Percentiles rank a stretch among this genome's conserved stretches.
These are phyloP conservation scores for Apis dorsata DNA, from an alignment of 1,140 invertebrate genomes.

Conservation along the genomic window DNA sequence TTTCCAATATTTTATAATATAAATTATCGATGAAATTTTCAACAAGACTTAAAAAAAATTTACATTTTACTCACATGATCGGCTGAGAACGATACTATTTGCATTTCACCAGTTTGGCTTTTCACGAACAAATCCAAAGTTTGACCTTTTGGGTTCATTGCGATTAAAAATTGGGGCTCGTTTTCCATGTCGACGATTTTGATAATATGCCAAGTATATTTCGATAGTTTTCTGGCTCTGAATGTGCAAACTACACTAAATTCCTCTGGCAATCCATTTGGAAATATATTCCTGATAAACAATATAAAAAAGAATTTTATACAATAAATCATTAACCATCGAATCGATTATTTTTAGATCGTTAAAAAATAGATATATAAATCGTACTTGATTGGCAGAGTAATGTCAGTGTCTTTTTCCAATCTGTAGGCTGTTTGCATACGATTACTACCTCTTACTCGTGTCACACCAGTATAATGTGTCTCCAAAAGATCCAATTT, in stretches of 20 bases:
- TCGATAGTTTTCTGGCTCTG: constrained; percentile 82
- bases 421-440: constrained; percentile 90
- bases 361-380: background rate
- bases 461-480: constrained; percentile 83
- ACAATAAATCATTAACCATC: background rate
- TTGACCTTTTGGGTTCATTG: constrained; percentile 83
- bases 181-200: constrained; percentile 83
- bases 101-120: constrained; percentile 82
- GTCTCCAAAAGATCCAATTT: constrained; percentile 84
- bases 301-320: background rate
- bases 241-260: constrained; percentile 87
- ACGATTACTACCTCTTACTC: constrained; percentile 86
- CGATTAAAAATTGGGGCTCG: constrained; percentile 85
- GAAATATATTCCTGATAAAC: constrained; percentile 82
- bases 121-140: constrained; percentile 84
- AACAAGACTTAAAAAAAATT: background rate
- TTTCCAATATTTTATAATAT: background rate
- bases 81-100: constrained; percentile 83
- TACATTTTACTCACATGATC: constrained; percentile 78
- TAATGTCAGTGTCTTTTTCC: constrained; percentile 85
- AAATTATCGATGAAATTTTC: background rate
- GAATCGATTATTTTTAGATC: background rate
- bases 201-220: constrained; percentile 86
- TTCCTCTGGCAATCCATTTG: constrained; percentile 85
- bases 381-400: constrained; percentile 84